Evolutionary conservation across 1,140 invertebrate species (phyloP).

Genomic region (Pseudomyrmex flavicornis): DNA sequence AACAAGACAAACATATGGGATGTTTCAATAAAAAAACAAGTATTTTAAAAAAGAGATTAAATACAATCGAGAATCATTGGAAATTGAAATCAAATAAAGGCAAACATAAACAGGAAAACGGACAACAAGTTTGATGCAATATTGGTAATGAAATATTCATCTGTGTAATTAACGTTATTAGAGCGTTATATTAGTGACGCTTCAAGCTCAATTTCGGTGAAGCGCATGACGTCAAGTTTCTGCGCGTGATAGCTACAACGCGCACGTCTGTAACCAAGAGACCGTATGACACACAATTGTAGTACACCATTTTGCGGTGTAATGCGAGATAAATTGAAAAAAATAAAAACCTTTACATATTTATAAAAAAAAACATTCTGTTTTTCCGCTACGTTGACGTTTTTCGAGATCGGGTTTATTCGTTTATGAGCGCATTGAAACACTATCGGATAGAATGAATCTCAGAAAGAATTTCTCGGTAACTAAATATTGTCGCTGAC

Average conservation of each 20-base stretch:
- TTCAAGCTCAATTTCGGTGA: constrained; percentile 46
- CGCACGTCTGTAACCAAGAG: neutral
- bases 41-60: neutral
- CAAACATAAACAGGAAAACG: neutral
- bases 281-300: constrained; percentile 33
- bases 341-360: neutral
- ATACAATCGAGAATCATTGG: neutral
- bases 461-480: neutral
- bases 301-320: constrained; percentile 6
- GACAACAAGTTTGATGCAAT: neutral
- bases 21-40: neutral
- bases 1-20: neutral
- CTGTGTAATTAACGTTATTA: constrained; percentile 35
- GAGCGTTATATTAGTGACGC: constrained; percentile 23
- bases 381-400: neutral
- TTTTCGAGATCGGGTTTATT: neutral
- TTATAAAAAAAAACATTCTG: no score
- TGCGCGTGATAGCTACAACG: constrained; percentile 48
- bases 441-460: neutral
- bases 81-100: neutral
- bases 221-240: constrained; percentile 49
- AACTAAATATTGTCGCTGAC: neutral
- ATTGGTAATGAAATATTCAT: constrained; percentile 5
- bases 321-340: neutral
- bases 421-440: neutral